Percentiles rank a stretch among this genome's conserved stretches.
Evolutionary conservation across 2,113 vertebrate species (phyloP).

Genomic region (Butastur rufipennis): DNA sequence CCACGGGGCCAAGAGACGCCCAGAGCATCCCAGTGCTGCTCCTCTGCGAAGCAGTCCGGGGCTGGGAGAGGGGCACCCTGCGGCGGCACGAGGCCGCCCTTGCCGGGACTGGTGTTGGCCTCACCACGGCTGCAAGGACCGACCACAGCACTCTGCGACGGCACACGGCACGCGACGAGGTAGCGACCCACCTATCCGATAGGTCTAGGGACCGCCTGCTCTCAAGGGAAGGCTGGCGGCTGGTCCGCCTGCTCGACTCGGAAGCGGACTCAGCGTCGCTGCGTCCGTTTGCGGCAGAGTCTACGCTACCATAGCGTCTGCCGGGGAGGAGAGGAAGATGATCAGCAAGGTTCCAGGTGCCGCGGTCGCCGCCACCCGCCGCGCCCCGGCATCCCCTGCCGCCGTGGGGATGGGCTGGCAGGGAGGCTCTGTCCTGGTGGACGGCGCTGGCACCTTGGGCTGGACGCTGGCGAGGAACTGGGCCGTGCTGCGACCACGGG

Average conservation of each 20-base stretch:
- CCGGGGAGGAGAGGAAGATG: conserved; percentile 76
- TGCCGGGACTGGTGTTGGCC: conserved; percentile 59
- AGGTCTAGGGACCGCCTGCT: conserved; percentile 86
- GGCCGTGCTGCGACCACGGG: fast-evolving
- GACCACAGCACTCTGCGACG: conserved; percentile 48
- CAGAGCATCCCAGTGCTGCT: background rate
- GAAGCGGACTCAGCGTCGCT: conserved; percentile 91
- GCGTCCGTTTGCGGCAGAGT: conserved; percentile 89
- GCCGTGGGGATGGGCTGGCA: background rate
- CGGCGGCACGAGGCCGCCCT: background rate
- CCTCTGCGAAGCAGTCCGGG: background rate
- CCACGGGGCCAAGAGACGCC: background rate
- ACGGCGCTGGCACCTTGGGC: background rate
- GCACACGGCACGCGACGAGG: conserved; percentile 63
- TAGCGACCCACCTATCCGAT: conserved; percentile 88
- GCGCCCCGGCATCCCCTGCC: background rate
- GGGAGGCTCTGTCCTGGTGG: background rate
- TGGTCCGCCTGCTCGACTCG: conserved; percentile 86
- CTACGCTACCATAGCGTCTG: conserved; percentile 92
- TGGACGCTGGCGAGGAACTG: background rate
- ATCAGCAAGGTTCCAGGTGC: conserved; percentile 58
- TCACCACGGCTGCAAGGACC: conserved; percentile 57
- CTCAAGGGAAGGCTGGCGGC: conserved; percentile 90
- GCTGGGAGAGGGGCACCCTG: background rate
- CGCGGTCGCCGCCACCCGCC: background rate